Percentiles rank a stretch among this genome's conserved stretches.
These are phyloP conservation scores for Polyploca ridens DNA, from an alignment of 2,888 invertebrate species.

Conservation along the genomic window DNA sequence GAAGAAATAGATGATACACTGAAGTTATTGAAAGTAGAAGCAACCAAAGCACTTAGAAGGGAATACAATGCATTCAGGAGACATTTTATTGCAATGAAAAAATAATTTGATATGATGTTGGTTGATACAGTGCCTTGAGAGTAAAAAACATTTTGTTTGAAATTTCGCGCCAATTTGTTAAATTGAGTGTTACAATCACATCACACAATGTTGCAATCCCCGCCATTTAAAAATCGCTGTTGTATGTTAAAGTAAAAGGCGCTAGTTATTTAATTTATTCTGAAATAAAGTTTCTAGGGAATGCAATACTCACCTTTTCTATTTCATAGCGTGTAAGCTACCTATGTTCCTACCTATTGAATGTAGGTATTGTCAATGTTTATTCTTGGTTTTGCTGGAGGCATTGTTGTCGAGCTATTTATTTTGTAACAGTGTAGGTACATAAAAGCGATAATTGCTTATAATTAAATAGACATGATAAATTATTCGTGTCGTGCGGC, in stretches of 20 bases:
- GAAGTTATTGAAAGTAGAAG: constrained; percentile 66
- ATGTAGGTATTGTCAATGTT: too few species aligned
- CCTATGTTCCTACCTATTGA: neutral
- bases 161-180: constrained; percentile 2
- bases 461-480: constrained; percentile 8
- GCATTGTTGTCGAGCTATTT: neutral
- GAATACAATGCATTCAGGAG: constrained; percentile 71
- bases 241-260: neutral
- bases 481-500: neutral
- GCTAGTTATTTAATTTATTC: neutral
- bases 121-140: neutral
- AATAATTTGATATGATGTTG: constrained; percentile 12
- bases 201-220: neutral
- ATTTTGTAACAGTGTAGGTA: neutral
- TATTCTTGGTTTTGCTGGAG: neutral
- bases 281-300: neutral
- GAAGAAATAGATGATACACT: constrained; percentile 65
- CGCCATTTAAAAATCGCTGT: neutral
- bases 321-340: too few species aligned
- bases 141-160: neutral
- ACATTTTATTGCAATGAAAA: constrained; percentile 60
- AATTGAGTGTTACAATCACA: neutral
- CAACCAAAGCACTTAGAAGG: constrained; percentile 68
- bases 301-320: too few species aligned
- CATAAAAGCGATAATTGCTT: constrained; percentile 10